Percentiles rank a stretch among this genome's conserved stretches.
phyloP scores from a whole-genome alignment of 2,113 vertebrate species.

The Hirundichthys speculiger region DNA sequence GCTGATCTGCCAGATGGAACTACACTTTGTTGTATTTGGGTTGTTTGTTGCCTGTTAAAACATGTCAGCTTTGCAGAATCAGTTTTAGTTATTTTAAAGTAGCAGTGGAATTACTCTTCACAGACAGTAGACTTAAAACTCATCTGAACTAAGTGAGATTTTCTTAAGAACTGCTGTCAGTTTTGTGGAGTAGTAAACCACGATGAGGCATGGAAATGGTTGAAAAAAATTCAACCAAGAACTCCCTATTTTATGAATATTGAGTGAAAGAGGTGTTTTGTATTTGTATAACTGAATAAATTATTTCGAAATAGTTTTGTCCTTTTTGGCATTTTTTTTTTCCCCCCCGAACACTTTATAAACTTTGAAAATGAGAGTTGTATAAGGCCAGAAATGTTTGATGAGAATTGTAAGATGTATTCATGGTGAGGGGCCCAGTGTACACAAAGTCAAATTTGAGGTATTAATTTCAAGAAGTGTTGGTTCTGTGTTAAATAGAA shows the following conservation, averaged over 20 bases:
- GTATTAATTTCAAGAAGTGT: too few species aligned
- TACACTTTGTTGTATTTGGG: constrained; percentile 24
- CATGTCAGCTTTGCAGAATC: constrained; percentile 41
- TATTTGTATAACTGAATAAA: constrained; percentile 79
- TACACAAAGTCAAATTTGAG: too few species aligned
- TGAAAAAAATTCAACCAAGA: constrained; percentile 30
- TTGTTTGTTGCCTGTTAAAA: constrained; percentile 52
- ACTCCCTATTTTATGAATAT: constrained; percentile 72
- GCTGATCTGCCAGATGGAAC: constrained; percentile 21
- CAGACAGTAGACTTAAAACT: constrained; percentile 28
- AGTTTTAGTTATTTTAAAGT: constrained; percentile 34
- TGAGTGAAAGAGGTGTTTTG: constrained; percentile 65
- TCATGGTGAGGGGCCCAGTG: too few species aligned
- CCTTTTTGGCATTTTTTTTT: constrained; percentile 2
- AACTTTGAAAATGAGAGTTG: too few species aligned
- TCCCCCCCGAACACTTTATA: background rate
- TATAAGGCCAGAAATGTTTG: too few species aligned
- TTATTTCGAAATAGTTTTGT: constrained; percentile 67
- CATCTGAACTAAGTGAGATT: constrained; percentile 34
- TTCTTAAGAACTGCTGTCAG: constrained; percentile 26
- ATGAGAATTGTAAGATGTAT: too few species aligned
- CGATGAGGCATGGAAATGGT: constrained; percentile 10
- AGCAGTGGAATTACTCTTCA: constrained; percentile 41
- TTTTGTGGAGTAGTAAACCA: constrained; percentile 18
- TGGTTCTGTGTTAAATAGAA: too few species aligned